phyloP scores from a whole-genome alignment of 1,140 invertebrate genomes.

The Trypoxylus dichotomus region DNA sequence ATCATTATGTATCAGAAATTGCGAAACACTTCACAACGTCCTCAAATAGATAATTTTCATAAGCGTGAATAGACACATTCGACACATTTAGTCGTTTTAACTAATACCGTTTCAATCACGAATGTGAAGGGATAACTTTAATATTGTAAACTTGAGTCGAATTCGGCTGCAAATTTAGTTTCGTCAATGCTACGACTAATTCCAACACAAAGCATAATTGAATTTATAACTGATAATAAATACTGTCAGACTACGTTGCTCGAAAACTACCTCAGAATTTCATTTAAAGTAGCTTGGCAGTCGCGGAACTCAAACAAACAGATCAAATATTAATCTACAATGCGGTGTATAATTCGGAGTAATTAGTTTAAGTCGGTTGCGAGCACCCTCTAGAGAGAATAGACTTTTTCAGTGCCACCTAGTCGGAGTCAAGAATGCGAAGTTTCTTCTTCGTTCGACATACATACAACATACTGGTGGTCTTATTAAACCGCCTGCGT shows the following conservation, averaged over 20 bases:
- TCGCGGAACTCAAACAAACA: slow-evolving; percentile 29
- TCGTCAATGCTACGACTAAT: neutral
- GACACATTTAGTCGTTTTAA: neutral
- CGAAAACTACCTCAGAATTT: slow-evolving; percentile 25
- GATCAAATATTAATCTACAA: slow-evolving; percentile 33
- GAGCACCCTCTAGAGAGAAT: neutral
- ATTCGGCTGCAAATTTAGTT: neutral
- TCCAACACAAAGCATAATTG: neutral
- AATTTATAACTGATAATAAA: slow-evolving; percentile 8
- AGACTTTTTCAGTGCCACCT: neutral
- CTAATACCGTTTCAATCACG: neutral
- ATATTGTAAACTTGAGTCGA: neutral
- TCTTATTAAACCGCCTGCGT: neutral
- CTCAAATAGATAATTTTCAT: neutral
- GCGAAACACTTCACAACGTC: neutral
- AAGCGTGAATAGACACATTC: neutral
- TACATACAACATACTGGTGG: neutral
- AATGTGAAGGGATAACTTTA: neutral
- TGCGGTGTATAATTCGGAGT: slow-evolving; percentile 28
- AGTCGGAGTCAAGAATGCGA: neutral
- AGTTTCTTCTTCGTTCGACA: neutral
- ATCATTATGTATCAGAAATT: neutral
- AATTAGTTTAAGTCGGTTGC: slow-evolving; percentile 25
- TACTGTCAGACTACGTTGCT: neutral
- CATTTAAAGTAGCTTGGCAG: slow-evolving; percentile 27